Conservation (phyloP, 2,797 vertebrate genomes). For the Phataginus tetradactyla region DNA sequence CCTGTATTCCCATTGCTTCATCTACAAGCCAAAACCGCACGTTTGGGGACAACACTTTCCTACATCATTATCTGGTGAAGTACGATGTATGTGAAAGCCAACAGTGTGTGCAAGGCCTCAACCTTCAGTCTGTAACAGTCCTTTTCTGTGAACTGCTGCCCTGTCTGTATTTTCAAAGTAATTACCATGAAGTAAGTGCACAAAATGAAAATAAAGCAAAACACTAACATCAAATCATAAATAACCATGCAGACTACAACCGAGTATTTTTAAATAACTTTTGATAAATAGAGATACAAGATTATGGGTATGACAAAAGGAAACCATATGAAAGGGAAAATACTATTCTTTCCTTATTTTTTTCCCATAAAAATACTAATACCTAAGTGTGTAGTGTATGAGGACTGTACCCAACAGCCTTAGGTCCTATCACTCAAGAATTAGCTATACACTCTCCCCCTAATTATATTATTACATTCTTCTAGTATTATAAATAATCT, state of each 20-base stretch:
- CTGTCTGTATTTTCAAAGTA: not conserved
- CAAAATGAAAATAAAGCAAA: not conserved
- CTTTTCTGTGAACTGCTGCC: not conserved
- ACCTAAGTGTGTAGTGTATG: conserved; percentile 42
- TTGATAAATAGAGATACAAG: not conserved
- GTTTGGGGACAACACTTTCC: not conserved
- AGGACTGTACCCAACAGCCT: conserved; percentile 72
- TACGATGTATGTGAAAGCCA: not conserved
- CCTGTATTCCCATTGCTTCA: not conserved
- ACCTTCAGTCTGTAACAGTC: not conserved
- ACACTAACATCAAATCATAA: not conserved
- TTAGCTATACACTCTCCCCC: conserved; percentile 77
- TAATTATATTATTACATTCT: conserved; percentile 80
- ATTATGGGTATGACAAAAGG: not conserved
- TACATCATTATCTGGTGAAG: not conserved
- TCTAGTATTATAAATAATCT: conserved; percentile 80
- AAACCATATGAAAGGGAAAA: conserved; percentile 41
- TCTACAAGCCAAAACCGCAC: not conserved
- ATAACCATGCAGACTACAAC: not conserved
- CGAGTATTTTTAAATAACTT: not conserved
- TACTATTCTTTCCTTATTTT: not conserved
- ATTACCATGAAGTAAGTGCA: not conserved
- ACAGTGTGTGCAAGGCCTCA: not conserved
- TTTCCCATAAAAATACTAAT: not conserved
- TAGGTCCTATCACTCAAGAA: conserved; percentile 77